These are phyloP conservation scores for Ichneumoninae sp. DNA, from an alignment of 2,888 invertebrate species.

Conservation along the genomic window DNA sequence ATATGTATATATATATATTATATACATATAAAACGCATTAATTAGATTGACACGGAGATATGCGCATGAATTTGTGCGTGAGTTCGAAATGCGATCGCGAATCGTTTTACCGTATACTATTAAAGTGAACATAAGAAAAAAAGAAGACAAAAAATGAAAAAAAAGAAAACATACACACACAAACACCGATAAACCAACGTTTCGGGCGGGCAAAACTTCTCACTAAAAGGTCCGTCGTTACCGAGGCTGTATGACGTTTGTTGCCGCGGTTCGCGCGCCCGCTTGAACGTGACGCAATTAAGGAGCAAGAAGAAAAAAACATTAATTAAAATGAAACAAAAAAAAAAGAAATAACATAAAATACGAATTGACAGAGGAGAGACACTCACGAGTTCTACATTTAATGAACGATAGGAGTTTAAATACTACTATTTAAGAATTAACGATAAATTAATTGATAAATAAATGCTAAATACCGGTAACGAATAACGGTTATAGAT, in stretches of 20 bases:
- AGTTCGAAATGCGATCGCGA: slow-evolving; percentile 55
- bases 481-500: slow-evolving; percentile 59
- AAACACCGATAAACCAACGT: slow-evolving; percentile 8
- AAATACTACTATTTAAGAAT: slow-evolving; percentile 57
- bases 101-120: slow-evolving; percentile 45
- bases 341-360: slow-evolving; percentile 72
- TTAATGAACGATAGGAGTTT: slow-evolving; percentile 33
- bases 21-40: slow-evolving; percentile 34
- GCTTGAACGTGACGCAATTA: slow-evolving; percentile 47
- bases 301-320: slow-evolving; percentile 52
- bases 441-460: slow-evolving; percentile 65
- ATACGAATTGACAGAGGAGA: slow-evolving; percentile 49
- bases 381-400: slow-evolving; percentile 36
- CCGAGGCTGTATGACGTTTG: slow-evolving; percentile 36
- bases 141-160: slow-evolving; percentile 8
- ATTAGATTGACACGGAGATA: slow-evolving; percentile 42
- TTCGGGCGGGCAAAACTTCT: slow-evolving; percentile 40
- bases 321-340: slow-evolving; percentile 80
- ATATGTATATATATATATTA: not conserved
- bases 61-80: slow-evolving; percentile 43
- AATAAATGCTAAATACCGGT: slow-evolving; percentile 62
- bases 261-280: slow-evolving; percentile 44
- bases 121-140: slow-evolving; percentile 38
- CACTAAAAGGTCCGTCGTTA: slow-evolving; percentile 41
- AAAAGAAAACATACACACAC: not conserved